These are phyloP conservation scores for Pterocles gutturalis DNA, from an alignment of 2,113 vertebrate species.

Conservation along the genomic window DNA sequence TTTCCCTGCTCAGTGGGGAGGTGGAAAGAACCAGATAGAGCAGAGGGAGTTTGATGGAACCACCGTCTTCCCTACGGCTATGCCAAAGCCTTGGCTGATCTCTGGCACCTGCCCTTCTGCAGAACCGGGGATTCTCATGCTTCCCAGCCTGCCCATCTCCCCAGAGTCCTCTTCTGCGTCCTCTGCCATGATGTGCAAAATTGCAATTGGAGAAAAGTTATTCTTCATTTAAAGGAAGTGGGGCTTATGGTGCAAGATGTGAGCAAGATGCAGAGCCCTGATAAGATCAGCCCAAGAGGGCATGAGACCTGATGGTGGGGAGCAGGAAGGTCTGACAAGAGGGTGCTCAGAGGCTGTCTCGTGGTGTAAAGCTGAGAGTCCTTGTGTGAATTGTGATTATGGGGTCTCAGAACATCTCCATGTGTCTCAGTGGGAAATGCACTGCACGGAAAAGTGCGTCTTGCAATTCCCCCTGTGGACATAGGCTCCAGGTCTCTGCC, in stretches of 20 bases:
- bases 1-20: background rate
- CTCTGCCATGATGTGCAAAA: background rate
- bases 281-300: background rate
- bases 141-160: background rate
- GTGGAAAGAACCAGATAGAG: background rate
- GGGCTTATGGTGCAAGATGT: fast-evolving
- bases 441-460: background rate
- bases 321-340: background rate
- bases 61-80: background rate
- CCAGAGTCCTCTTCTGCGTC: background rate
- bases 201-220: background rate
- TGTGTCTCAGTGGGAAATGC: background rate
- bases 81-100: background rate
- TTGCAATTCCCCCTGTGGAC: fast-evolving
- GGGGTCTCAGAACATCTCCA: background rate
- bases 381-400: background rate
- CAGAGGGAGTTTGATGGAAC: background rate
- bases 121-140: background rate
- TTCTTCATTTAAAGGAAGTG: background rate
- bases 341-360: background rate
- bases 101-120: background rate
- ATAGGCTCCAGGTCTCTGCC: background rate
- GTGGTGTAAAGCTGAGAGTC: background rate
- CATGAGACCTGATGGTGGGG: background rate
- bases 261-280: background rate